Conservation (phyloP, 2,113 vertebrate genomes). For the Notothenia rossii region DNA sequence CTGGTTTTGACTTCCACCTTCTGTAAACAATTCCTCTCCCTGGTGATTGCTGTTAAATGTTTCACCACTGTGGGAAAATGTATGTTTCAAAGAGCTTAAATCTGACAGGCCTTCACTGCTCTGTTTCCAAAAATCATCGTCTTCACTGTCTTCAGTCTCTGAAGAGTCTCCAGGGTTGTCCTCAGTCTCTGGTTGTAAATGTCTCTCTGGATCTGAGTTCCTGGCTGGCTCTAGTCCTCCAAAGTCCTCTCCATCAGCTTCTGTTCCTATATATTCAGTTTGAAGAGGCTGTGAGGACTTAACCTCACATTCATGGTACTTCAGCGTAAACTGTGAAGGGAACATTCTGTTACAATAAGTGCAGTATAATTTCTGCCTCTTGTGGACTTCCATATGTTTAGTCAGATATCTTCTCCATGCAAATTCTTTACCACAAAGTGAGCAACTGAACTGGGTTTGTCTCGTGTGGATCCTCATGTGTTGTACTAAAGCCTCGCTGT, state of each 20-base stretch:
- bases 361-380: slow-evolving; percentile 4
- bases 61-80: too few relatives aligned
- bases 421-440: slow-evolving; percentile 37
- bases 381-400: slow-evolving; percentile 33
- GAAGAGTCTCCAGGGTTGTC: too few relatives aligned
- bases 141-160: too few relatives aligned
- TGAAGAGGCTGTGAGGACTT: background rate
- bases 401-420: slow-evolving; percentile 35
- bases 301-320: background rate
- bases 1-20: too few relatives aligned
- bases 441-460: slow-evolving; percentile 39
- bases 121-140: too few relatives aligned
- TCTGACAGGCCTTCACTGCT: too few relatives aligned
- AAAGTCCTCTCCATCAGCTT: background rate
- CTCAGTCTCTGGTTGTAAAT: too few relatives aligned
- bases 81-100: too few relatives aligned
- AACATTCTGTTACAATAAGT: background rate
- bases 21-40: too few relatives aligned
- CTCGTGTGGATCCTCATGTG: slow-evolving; percentile 47
- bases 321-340: background rate
- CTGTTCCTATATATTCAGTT: background rate
- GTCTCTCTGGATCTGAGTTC: too few relatives aligned
- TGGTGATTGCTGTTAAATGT: too few relatives aligned
- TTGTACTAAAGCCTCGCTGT: slow-evolving; percentile 7
- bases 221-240: background rate